Evolutionary conservation across 1,140 invertebrate genomes (phyloP), one percentile per base, ranked within the genome.

Genomic region (Zaprionus kolodkinae): DNA sequence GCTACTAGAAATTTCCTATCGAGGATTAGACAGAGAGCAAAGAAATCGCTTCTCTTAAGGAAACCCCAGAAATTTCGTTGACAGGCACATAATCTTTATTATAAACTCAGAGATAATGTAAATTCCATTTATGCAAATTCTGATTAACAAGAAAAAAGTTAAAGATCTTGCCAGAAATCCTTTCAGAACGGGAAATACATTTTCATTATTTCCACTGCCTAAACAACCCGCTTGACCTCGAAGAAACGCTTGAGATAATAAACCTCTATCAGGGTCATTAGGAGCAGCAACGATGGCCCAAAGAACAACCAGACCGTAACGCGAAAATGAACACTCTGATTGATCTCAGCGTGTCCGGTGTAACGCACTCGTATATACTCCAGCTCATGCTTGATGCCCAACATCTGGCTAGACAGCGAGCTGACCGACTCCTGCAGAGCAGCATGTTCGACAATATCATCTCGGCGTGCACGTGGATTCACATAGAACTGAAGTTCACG

Each of bases 191-290:
- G n/a, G n/a, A n/a, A n/a, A 4, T 4, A 27, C 27, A 30, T 30
- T 30, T 5, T 5, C 27, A 2, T 30, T 30, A 2, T 50, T 33
- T 64, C 6, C 6, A 15, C 1, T 5, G 2, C 15, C 61, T 54
- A 89, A 38, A 89, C 85, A n/a, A 89, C 81, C 15, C 70, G 59
- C 30, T 54, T 69, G 5, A 90, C 79, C 52, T 89, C 85, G 10
- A 89, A 89, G 86, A 89, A 89, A 3, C 70, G 76, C 72, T 90
- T 89, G 5, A 89, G 57, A 13, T 90, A 89, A 36, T 85, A 81
- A 5, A 90, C 40, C 67, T 81, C 78, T 13, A 69, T 2, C 0
- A 79, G 0, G 10, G 85, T 64, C 78, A 72, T 81, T 0, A 57
- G 17, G 6, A 89, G 45, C 25, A 89, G 30, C 43, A 89, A 11